Conservation (phyloP, 2,888 invertebrate species). For the Seira ritae region DNA sequence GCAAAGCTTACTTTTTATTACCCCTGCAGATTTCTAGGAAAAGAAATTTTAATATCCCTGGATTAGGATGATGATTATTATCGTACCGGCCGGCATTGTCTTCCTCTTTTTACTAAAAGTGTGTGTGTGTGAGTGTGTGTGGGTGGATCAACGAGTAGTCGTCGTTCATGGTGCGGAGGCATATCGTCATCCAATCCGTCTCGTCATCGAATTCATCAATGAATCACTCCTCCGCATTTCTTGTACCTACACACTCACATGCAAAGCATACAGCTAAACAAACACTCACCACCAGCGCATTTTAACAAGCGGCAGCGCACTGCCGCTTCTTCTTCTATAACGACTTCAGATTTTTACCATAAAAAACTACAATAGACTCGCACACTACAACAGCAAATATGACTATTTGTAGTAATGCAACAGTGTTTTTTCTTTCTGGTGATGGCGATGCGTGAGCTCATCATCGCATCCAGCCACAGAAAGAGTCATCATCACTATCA, state of each 20-base stretch:
- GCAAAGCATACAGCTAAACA: neutral
- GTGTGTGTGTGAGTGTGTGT: constrained; percentile 34
- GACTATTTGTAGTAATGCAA: constrained; percentile 61
- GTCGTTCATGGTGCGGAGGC: constrained; percentile 49
- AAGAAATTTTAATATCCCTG: neutral
- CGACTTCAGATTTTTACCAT: neutral
- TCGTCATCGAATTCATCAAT: constrained; percentile 63
- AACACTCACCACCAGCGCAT: neutral
- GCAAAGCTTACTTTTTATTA: neutral
- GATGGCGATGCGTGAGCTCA: constrained; percentile 52
- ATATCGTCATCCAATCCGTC: constrained; percentile 53
- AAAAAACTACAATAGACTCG: neutral
- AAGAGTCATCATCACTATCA: neutral
- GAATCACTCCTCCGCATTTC: constrained; percentile 61
- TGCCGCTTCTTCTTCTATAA: neutral
- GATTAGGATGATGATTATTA: neutral
- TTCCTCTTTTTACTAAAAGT: too few species aligned
- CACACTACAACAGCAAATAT: constrained; percentile 25
- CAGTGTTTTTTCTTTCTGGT: constrained; percentile 20
- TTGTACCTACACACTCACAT: constrained; percentile 32
- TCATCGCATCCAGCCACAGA: constrained; percentile 21
- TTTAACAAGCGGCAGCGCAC: neutral
- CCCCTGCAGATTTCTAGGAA: neutral
- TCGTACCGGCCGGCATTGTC: constrained; percentile 56
- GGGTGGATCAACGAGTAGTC: constrained; percentile 48